A percentile compares a stretch with the other conserved stretches of the same genome.
These are phyloP conservation scores for Amiota mariae DNA, from an alignment of 2,888 invertebrate genomes.

Conservation along the genomic window DNA sequence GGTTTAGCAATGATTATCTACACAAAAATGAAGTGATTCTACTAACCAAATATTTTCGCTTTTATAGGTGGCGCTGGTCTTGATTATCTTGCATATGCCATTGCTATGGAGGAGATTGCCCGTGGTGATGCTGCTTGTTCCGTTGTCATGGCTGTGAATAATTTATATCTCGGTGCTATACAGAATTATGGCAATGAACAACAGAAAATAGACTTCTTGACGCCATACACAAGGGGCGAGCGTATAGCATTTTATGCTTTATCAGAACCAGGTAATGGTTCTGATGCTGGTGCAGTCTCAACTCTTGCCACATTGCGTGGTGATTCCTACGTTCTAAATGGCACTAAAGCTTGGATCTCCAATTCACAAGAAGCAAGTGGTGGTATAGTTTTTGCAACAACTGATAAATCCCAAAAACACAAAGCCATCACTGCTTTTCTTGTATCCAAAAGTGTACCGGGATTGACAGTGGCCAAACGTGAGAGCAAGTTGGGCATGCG, in stretches of 20 bases:
- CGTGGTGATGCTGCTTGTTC: slow-evolving; percentile 91
- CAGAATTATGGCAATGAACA: slow-evolving; percentile 83
- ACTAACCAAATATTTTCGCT: no score
- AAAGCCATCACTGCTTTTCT: slow-evolving; percentile 90
- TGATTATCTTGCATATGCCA: slow-evolving; percentile 92
- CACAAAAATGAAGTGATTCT: background rate
- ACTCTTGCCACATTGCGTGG: slow-evolving; percentile 82
- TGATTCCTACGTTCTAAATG: slow-evolving; percentile 82
- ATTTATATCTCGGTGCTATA: slow-evolving; percentile 89
- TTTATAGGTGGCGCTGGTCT: slow-evolving; percentile 84
- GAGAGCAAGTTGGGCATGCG: slow-evolving; percentile 91
- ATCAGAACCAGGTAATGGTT: slow-evolving; percentile 94
- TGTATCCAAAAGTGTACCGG: slow-evolving; percentile 83
- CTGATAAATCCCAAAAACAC: slow-evolving; percentile 83
- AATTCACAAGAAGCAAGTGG: slow-evolving; percentile 89
- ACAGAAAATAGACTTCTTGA: slow-evolving; percentile 86
- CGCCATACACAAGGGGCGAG: slow-evolving; percentile 81
- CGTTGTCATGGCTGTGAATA: slow-evolving; percentile 94
- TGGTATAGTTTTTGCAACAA: slow-evolving; percentile 89
- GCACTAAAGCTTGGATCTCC: slow-evolving; percentile 96
- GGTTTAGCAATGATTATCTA: slow-evolving; percentile 68
- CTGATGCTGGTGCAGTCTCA: slow-evolving; percentile 95
- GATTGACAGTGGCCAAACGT: slow-evolving; percentile 89
- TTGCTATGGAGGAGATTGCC: slow-evolving; percentile 94
- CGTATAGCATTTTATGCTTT: slow-evolving; percentile 93